A percentile compares a stretch with the other conserved stretches of the same genome.
These are phyloP conservation scores for Scaptomyza caliginosa DNA, from an alignment of 2,888 invertebrate genomes.

Conservation along the genomic window DNA sequence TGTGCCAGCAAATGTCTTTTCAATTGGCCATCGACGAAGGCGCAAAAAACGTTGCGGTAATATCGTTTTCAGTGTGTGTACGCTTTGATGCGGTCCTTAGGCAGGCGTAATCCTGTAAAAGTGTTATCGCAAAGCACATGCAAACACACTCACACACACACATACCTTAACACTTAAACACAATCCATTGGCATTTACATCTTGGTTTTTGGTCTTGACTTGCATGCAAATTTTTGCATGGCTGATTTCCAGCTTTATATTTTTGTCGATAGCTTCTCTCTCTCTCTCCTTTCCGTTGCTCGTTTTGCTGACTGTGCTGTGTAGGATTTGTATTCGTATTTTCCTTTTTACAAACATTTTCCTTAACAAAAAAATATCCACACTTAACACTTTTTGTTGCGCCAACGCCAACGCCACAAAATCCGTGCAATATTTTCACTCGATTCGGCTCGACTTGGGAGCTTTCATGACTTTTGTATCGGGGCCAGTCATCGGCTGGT, in stretches of 20 bases:
- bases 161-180: constrained; percentile 5
- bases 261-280: constrained; percentile 55
- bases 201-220: constrained; percentile 65
- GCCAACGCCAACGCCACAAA: constrained; percentile 41
- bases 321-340: constrained; percentile 12
- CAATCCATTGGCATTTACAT: constrained; percentile 43
- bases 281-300: constrained; percentile 17
- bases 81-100: constrained; percentile 75
- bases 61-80: constrained; percentile 55
- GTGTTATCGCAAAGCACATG: constrained; percentile 68
- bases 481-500: constrained; percentile 75
- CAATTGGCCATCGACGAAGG: constrained; percentile 74
- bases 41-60: constrained; percentile 72
- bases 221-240: constrained; percentile 74
- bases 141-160: constrained; percentile 14
- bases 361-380: constrained; percentile 76
- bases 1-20: constrained; percentile 78
- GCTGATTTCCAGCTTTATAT: constrained; percentile 67
- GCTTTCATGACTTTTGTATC: constrained; percentile 76
- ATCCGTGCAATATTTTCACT: constrained; percentile 59
- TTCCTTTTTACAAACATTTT: constrained; percentile 51
- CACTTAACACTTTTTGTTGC: constrained; percentile 77
- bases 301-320: constrained; percentile 58
- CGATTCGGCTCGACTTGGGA: constrained; percentile 20
- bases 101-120: constrained; percentile 79